phyloP scores from a whole-genome alignment of 2,888 invertebrate species.

The Noctua pronuba region DNA sequence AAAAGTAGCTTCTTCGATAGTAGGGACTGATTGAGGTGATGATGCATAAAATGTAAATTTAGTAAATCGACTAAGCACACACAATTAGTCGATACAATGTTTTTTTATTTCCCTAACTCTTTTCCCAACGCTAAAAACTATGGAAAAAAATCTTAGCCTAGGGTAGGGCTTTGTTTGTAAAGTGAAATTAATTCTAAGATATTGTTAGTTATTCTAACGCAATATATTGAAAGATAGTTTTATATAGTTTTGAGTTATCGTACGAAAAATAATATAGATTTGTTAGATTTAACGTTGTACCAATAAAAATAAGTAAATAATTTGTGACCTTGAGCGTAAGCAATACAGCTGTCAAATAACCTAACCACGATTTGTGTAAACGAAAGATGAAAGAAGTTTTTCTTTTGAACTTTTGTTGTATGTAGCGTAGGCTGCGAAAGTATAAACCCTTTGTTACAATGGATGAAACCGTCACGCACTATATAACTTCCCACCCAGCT shows the following conservation, averaged over 20 bases:
- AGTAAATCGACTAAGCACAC: not conserved
- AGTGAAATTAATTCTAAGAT: conserved; percentile 20
- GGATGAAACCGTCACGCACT: conserved; percentile 87
- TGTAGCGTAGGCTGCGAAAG: conserved; percentile 70
- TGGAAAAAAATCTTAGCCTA: conserved; percentile 15
- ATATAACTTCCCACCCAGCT: conserved; percentile 84
- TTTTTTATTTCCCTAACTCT: not conserved
- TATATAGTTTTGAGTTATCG: conserved; percentile 13
- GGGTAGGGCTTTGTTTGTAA: conserved; percentile 63
- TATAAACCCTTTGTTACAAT: conserved; percentile 80
- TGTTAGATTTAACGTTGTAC: not conserved
- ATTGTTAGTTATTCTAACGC: not conserved
- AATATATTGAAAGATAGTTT: conserved; percentile 6
- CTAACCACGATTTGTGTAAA: conserved; percentile 65
- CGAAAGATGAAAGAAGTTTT: conserved; percentile 66
- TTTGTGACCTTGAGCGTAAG: conserved; percentile 73
- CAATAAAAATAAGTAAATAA: conserved; percentile 54
- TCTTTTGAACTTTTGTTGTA: conserved; percentile 62
- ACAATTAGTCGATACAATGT: not conserved
- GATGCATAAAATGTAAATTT: too few relatives aligned
- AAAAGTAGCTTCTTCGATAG: not conserved
- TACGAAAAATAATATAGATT: conserved; percentile 5
- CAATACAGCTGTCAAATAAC: conserved; percentile 73
- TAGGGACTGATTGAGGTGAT: too few relatives aligned
- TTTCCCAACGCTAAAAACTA: conserved; percentile 23